A percentile compares a stretch with the other conserved stretches of the same genome.
Conservation (phyloP, 2,888 invertebrate genomes). For the Nomada fucata region DNA sequence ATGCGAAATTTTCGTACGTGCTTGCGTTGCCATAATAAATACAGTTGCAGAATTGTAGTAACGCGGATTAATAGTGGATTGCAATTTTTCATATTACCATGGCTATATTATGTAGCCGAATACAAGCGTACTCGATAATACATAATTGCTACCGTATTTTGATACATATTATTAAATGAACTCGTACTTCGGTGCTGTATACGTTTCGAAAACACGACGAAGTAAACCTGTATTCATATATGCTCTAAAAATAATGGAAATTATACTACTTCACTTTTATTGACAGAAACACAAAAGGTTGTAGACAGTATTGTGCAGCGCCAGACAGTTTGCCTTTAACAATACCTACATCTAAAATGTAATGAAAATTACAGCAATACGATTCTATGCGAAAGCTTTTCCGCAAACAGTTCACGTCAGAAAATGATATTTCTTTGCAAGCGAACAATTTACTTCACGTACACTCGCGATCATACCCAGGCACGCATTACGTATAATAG, state of each 20-base stretch:
- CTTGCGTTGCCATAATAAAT: too few relatives aligned
- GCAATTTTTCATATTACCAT: too few relatives aligned
- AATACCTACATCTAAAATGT: neutral
- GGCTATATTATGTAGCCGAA: too few relatives aligned
- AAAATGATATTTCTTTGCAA: neutral
- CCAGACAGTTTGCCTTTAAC: neutral
- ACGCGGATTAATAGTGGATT: too few relatives aligned
- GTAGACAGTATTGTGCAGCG: neutral
- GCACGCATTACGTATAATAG: neutral
- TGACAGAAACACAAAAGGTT: neutral
- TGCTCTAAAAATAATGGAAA: neutral
- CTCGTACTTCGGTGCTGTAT: too few relatives aligned
- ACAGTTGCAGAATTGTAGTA: too few relatives aligned
- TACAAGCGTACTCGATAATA: too few relatives aligned
- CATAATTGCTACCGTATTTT: too few relatives aligned
- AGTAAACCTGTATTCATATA: neutral
- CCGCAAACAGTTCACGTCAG: neutral
- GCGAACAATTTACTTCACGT: neutral
- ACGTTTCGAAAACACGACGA: too few relatives aligned
- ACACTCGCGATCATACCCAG: neutral
- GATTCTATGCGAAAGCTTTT: neutral
- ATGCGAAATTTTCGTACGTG: slow-evolving; percentile 52
- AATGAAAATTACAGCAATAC: neutral
- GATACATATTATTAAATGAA: too few relatives aligned
- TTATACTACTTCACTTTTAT: neutral